Conservation (phyloP, 2,888 invertebrate genomes). For the Rotaria magnacalcarata region DNA sequence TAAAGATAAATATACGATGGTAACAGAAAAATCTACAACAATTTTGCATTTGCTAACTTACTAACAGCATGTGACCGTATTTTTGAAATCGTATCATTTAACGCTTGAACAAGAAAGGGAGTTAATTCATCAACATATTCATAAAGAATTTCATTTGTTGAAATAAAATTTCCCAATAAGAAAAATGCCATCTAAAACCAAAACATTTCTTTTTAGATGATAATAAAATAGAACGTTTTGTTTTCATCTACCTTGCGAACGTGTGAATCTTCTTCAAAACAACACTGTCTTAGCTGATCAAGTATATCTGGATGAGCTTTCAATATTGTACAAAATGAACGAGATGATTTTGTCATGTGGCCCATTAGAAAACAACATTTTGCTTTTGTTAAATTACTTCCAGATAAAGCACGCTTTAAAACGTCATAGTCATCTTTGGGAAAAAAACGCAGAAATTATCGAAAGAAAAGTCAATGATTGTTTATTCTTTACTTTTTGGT, state of each 20-base stretch:
- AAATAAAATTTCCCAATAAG: slow-evolving; percentile 42
- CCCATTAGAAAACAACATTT: slow-evolving; percentile 45
- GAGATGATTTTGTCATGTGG: slow-evolving; percentile 44
- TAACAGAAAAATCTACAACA: background rate
- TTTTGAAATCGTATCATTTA: slow-evolving; percentile 43
- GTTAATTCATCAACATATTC: slow-evolving; percentile 38
- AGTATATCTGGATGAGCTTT: slow-evolving; percentile 39
- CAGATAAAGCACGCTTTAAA: slow-evolving; percentile 37
- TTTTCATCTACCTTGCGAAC: slow-evolving; percentile 36
- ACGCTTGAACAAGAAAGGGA: slow-evolving; percentile 37
- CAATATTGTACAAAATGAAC: slow-evolving; percentile 41
- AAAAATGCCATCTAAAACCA: slow-evolving; percentile 40
- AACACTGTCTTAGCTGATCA: slow-evolving; percentile 41
- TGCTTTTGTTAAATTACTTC: slow-evolving; percentile 41
- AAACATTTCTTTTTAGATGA: background rate
- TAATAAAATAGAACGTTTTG: background rate
- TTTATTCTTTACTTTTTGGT: background rate
- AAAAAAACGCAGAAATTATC: background rate
- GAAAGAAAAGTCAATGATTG: too few species aligned
- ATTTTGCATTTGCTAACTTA: background rate
- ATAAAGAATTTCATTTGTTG: slow-evolving; percentile 39
- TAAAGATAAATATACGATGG: too few species aligned
- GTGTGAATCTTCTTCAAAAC: slow-evolving; percentile 43
- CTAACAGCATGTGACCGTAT: slow-evolving; percentile 42
- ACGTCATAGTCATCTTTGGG: slow-evolving; percentile 19